Evolutionary conservation across 2,888 invertebrate species (phyloP), one percentile per base, ranked within the genome.

Genomic region (Andrena camellia): DNA sequence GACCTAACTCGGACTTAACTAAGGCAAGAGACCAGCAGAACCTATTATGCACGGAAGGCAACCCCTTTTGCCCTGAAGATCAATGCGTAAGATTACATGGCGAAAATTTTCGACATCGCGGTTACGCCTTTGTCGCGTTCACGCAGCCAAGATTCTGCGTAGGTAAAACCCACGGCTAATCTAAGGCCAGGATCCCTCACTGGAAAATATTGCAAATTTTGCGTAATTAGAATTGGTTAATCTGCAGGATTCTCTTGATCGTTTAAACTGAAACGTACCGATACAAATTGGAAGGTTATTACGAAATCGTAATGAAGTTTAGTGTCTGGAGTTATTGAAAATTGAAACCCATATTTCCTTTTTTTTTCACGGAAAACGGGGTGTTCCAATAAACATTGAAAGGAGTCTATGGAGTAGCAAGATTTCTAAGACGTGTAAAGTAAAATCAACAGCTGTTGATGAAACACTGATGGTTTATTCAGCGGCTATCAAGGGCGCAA

Each of bases 51-150:
- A 86, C 83, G 86, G 90, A 92, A 93, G 91, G 90, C 92, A 92
- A 92, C 93, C 94, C 92, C 91, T 93, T 91, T 90, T 86, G 13
- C 57, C 85, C 75, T 84, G 83, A 85, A 93, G 92, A 93, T 93
- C 92, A 93, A 93, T 93, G 90, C 92, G 92, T 85, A 93, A 94
- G 94, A 94, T 94, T 94, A 93, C 93, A 92, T 93, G 91, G 93
- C 94, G 91, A 93, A 94, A 92, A 88, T 90, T 90, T 86, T 87
- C 84, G 72, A 83, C 79, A 75, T 87, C 78, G 83, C 79, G 81
- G 86, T 90, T 91, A 80, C 89, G 85, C 87, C 83, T 90, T 92
- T 92, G 90, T 90, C 78, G 83, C 79, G 54, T 86, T 59, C 73
- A 64, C 59, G 54, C 60, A 57, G 68, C 72, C 29, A 60, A 31